phyloP scores from a whole-genome alignment of 53 echinoderm and acorn worm genomes.

The Zoroaster sp. region DNA sequence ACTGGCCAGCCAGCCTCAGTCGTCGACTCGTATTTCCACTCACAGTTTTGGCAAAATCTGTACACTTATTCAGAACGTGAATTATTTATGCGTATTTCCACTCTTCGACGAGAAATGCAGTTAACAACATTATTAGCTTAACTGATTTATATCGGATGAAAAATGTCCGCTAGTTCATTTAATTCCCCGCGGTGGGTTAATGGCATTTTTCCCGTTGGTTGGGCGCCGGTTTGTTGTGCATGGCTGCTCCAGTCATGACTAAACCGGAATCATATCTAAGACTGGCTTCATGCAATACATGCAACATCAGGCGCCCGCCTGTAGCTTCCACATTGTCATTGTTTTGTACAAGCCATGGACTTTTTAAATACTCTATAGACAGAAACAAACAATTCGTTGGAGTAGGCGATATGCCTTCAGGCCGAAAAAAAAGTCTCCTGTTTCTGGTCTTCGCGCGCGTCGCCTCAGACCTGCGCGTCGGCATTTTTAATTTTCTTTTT shows the following conservation, averaged over 20 bases:
- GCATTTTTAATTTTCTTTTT: no score
- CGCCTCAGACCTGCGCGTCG: no score
- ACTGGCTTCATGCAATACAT: neutral
- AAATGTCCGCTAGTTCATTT: slow-evolving; percentile 3
- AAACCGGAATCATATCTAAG: neutral
- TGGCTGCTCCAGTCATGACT: neutral
- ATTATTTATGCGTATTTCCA: neutral
- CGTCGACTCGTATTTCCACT: no score
- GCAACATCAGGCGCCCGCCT: neutral
- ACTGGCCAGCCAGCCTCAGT: neutral
- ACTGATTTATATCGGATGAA: slow-evolving; percentile 5
- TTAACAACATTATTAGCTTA: slow-evolving; percentile 16
- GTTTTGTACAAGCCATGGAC: neutral
- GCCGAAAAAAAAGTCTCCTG: no score
- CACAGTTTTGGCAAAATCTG: neutral
- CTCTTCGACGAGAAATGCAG: neutral
- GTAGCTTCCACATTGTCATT: neutral
- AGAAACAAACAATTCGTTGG: neutral
- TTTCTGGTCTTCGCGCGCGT: no score
- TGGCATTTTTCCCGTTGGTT: neutral
- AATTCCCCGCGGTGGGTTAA: neutral
- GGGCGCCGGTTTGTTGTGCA: slow-evolving; percentile 13
- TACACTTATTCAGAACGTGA: neutral
- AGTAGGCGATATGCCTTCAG: neutral
- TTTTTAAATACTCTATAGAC: neutral